Conservation (phyloP, 2,888 invertebrate genomes). For the Eurytoma adleriae region DNA sequence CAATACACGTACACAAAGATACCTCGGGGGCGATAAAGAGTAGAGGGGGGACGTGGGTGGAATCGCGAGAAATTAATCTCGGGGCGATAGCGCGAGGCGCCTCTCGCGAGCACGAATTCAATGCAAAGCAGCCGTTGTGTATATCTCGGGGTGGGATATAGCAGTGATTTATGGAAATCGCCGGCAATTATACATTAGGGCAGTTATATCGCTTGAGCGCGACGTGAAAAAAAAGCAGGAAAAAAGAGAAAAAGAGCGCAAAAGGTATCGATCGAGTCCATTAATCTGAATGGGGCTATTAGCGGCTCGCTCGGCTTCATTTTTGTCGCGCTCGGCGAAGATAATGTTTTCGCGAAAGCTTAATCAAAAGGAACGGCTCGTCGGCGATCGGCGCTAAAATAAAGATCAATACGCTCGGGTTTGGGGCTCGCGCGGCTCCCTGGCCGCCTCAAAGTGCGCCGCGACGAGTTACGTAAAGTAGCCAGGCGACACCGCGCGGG, state of each 20-base stretch:
- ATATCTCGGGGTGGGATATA: not conserved
- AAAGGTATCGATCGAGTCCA: slow-evolving; percentile 50
- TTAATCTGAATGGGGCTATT: slow-evolving; percentile 53
- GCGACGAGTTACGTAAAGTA: no score
- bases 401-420: no score
- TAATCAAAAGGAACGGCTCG: no score
- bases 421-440: no score
- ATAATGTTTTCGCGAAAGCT: no score
- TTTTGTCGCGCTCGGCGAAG: no score
- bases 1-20: not conserved
- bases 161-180: slow-evolving; percentile 55
- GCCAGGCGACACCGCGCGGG: no score
- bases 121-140: slow-evolving; percentile 41
- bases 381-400: no score
- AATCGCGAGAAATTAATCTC: slow-evolving; percentile 53
- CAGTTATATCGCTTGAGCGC: slow-evolving; percentile 20
- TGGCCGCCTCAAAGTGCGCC: no score
- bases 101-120: slow-evolving; percentile 47
- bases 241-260: slow-evolving; percentile 11
- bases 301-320: slow-evolving; percentile 10
- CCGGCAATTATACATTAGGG: slow-evolving; percentile 53
- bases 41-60: slow-evolving; percentile 11
- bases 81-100: slow-evolving; percentile 38
- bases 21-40: slow-evolving; percentile 11
- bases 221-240: not conserved